Conservation (phyloP, 2,113 vertebrate species). For the Seriola aureovittata region DNA sequence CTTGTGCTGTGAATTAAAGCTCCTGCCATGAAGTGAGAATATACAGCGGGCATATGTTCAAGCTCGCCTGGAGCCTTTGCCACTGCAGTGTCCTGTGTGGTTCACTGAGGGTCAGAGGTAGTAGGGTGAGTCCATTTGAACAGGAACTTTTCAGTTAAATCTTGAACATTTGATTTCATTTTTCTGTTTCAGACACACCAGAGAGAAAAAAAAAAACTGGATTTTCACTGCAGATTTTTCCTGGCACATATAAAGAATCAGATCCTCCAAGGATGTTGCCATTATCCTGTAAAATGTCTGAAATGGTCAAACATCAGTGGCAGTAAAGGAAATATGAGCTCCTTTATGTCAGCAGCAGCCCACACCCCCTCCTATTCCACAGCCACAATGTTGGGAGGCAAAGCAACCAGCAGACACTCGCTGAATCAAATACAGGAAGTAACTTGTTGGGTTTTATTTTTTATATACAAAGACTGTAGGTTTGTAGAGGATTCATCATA, state of each 20-base stretch:
- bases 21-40: slow-evolving; percentile 8
- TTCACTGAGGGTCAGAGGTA: background rate
- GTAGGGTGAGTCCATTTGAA: background rate
- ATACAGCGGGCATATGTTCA: background rate
- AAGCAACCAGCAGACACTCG: background rate
- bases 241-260: background rate
- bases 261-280: background rate
- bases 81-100: background rate
- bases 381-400: background rate
- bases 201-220: background rate
- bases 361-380: background rate
- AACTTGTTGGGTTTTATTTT: background rate
- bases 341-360: background rate
- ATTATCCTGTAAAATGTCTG: slow-evolving; percentile 19
- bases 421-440: background rate
- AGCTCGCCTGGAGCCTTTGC: background rate
- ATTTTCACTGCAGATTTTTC: background rate
- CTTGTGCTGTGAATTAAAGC: slow-evolving; percentile 17
- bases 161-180: background rate
- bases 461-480: background rate
- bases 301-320: background rate
- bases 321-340: background rate
- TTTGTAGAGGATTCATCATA: background rate
- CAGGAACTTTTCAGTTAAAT: no score
- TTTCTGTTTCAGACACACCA: background rate